Evolutionary conservation across 2,113 vertebrate genomes (phyloP).

Genomic region (Lipotes vexillifer): DNA sequence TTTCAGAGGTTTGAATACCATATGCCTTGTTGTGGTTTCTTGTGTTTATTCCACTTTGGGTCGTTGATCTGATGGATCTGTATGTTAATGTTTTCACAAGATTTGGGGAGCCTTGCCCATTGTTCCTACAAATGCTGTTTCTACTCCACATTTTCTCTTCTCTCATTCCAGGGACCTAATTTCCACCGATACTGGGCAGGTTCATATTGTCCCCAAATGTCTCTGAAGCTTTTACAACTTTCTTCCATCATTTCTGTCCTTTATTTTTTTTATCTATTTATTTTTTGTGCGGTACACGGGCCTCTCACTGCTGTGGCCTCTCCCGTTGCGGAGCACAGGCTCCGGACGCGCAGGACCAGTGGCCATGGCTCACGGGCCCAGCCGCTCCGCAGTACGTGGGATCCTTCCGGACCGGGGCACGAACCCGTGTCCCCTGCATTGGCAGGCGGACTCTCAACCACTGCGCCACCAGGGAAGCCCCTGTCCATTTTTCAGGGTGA

Average conservation of each 20-base stretch:
- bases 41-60: rapidly evolving
- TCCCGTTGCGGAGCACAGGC: too few species aligned
- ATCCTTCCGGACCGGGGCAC: too few species aligned
- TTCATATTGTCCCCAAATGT: rapidly evolving
- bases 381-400: too few species aligned
- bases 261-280: too few species aligned
- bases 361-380: too few species aligned
- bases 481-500: background rate
- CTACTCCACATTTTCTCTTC: rapidly evolving
- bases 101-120: rapidly evolving
- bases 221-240: rapidly evolving
- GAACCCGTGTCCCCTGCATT: too few species aligned
- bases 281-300: rapidly evolving
- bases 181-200: rapidly evolving
- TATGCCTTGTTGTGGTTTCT: rapidly evolving
- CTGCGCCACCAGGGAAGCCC: too few species aligned
- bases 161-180: background rate
- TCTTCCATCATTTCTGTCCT: background rate
- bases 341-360: too few species aligned
- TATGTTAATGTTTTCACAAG: rapidly evolving
- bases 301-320: too few species aligned
- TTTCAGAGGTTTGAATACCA: rapidly evolving
- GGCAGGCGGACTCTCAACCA: too few species aligned
- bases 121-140: background rate
- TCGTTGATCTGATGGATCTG: rapidly evolving